A percentile compares a stretch with the other conserved stretches of the same genome.
Conservation (phyloP, 2,888 invertebrate genomes). For the Aleiodes testaceus region DNA sequence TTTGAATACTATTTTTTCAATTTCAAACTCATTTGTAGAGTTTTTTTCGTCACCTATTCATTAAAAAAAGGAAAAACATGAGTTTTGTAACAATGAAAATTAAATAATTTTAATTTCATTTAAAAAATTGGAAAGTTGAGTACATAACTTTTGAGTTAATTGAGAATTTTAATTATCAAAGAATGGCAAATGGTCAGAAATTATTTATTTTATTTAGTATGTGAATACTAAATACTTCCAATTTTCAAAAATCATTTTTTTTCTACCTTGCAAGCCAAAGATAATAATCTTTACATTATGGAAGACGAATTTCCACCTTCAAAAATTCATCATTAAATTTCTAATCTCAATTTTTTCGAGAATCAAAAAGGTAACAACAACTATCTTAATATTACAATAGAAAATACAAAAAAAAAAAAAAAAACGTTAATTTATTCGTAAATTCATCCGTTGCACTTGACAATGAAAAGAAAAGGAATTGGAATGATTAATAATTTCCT, state of each 20-base stretch:
- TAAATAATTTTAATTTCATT: neutral
- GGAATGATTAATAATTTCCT: slow-evolving; percentile 21
- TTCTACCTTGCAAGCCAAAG: neutral
- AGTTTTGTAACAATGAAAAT: neutral
- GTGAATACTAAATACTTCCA: neutral
- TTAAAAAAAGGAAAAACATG: neutral
- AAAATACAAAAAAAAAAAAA: too few relatives aligned
- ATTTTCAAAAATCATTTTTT: neutral
- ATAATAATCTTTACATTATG: neutral
- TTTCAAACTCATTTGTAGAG: neutral
- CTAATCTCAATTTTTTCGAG: neutral
- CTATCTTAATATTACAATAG: neutral
- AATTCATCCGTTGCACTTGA: neutral
- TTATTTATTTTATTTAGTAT: neutral
- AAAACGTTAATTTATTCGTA: too few relatives aligned
- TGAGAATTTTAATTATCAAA: slow-evolving; percentile 15
- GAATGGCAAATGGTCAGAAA: neutral
- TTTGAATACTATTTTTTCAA: neutral
- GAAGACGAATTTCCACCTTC: slow-evolving; percentile 11
- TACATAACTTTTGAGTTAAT: too few relatives aligned
- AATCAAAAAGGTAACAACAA: neutral
- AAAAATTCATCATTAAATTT: neutral
- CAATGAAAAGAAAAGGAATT: slow-evolving; percentile 8
- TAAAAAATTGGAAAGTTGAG: neutral
- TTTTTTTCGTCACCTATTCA: neutral